These are phyloP conservation scores for Chiloscyllium punctatum DNA, from an alignment of 2,797 vertebrate species.

Conservation along the genomic window DNA sequence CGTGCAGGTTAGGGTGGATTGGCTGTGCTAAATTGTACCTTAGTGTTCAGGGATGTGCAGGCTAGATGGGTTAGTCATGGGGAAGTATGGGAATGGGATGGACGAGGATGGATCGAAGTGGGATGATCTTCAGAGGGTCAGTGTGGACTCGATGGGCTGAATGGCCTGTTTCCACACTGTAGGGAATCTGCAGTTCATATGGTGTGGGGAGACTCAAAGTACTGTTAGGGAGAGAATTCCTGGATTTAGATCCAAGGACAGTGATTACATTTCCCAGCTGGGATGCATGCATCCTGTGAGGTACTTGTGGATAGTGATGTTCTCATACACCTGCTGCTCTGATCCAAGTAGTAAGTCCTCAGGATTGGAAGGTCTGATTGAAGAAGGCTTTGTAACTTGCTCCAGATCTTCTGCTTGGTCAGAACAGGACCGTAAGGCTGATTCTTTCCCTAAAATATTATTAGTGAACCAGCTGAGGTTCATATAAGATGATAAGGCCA, in stretches of 20 bases:
- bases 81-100: no score
- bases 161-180: no score
- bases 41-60: no score
- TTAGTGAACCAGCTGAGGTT: neutral
- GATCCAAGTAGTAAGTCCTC: neutral
- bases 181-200: neutral
- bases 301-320: neutral
- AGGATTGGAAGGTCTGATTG: neutral
- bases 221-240: neutral
- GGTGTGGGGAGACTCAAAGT: neutral
- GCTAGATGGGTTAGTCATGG: no score
- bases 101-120: no score
- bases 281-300: neutral
- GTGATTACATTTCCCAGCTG: neutral
- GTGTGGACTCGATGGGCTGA: no score
- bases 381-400: neutral
- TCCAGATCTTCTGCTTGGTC: neutral
- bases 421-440: neutral
- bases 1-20: no score
- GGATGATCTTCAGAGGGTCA: no score
- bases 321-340: neutral
- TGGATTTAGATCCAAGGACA: neutral
- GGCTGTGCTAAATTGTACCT: no score
- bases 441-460: neutral
- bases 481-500: neutral